phyloP scores from a whole-genome alignment of 2,888 invertebrate genomes.

The Eledone cirrhosa region DNA sequence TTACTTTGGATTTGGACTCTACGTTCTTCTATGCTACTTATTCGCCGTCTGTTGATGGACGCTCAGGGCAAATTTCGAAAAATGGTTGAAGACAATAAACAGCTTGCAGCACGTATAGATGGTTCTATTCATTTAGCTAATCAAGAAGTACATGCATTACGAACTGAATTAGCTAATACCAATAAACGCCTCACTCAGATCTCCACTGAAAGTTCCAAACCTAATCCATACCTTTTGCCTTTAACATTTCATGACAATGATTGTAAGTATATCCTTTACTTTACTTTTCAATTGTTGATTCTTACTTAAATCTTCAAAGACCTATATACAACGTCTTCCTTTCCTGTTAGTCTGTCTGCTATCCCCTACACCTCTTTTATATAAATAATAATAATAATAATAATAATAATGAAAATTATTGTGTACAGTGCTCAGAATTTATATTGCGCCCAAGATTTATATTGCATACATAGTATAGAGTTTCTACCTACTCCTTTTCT shows the following conservation, averaged over 20 bases:
- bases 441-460: too few relatives aligned
- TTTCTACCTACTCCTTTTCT: too few relatives aligned
- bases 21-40: conserved; percentile 84
- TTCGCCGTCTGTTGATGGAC: conserved; percentile 86
- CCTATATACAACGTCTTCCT: too few relatives aligned
- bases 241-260: conserved; percentile 25
- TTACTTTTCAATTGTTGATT: too few relatives aligned
- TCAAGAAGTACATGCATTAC: conserved; percentile 72
- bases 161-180: conserved; percentile 71
- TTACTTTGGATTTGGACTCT: conserved; percentile 65
- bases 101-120: conserved; percentile 69
- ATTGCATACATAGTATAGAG: too few relatives aligned
- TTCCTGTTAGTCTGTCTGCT: too few relatives aligned
- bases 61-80: conserved; percentile 84
- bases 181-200: conserved; percentile 67
- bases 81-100: conserved; percentile 86
- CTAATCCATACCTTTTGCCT: neutral
- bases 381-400: too few relatives aligned
- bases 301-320: too few relatives aligned
- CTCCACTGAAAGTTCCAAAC: conserved; percentile 26
- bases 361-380: too few relatives aligned
- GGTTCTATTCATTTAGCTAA: conserved; percentile 61
- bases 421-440: too few relatives aligned
- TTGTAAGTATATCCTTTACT: conserved; percentile 9
- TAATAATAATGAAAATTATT: too few relatives aligned